Evolutionary conservation across 2,797 vertebrate genomes (phyloP).

Genomic region (Glyptemys insculpta): DNA sequence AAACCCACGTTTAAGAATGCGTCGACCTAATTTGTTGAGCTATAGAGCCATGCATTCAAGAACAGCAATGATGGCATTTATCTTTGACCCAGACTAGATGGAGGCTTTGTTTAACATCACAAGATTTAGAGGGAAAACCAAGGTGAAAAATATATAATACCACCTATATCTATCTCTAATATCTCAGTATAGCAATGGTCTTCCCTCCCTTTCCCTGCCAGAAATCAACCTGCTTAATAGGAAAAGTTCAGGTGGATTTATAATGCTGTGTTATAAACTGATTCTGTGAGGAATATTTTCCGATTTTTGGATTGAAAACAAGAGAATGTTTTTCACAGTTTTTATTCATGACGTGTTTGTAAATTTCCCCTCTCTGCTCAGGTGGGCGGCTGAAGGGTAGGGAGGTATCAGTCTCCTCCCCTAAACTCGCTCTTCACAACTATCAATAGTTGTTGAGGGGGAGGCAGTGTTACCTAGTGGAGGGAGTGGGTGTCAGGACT

Average conservation of each 20-base stretch:
- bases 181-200: accelerated
- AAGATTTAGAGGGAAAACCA: too few species aligned
- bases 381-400: background rate
- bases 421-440: background rate
- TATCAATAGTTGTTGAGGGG: background rate
- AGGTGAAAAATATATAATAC: too few species aligned
- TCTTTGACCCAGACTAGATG: too few species aligned
- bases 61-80: too few species aligned
- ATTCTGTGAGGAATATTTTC: background rate
- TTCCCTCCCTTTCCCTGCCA: background rate
- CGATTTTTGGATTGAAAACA: background rate
- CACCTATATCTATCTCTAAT: too few species aligned
- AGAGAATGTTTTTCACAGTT: background rate
- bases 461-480: background rate
- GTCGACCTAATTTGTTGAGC: background rate
- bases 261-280: background rate
- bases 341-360: background rate
- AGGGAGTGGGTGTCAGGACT: background rate
- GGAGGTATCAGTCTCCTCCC: background rate
- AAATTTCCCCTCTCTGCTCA: background rate
- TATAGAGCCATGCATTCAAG: too few species aligned
- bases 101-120: too few species aligned
- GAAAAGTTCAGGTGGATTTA: accelerated
- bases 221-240: background rate
- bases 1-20: background rate